These are phyloP conservation scores for Rafetus swinhoei DNA, from an alignment of 2,113 vertebrate genomes.

Conservation along the genomic window DNA sequence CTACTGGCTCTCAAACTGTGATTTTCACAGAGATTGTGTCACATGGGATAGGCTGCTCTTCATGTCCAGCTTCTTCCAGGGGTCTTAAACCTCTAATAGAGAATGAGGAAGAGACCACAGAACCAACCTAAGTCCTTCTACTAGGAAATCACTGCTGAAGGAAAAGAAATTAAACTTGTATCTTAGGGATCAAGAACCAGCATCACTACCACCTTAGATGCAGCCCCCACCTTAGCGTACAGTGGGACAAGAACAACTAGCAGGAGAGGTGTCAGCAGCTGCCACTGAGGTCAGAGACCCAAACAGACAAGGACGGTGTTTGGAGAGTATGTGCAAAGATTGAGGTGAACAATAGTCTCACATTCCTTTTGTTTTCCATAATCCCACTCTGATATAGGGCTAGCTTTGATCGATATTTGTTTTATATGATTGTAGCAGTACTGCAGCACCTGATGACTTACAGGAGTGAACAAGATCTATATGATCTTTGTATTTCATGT, in stretches of 20 bases:
- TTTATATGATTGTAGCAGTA: background rate
- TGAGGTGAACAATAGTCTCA: fast-evolving
- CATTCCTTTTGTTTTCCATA: background rate
- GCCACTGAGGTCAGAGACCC: background rate
- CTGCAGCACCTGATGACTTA: background rate
- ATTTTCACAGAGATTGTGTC: background rate
- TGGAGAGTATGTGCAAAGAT: background rate
- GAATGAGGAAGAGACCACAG: background rate
- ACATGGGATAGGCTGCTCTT: background rate
- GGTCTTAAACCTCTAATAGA: background rate
- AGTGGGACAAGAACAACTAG: background rate
- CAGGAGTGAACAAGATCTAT: background rate
- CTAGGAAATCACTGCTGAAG: background rate
- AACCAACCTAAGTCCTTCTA: background rate
- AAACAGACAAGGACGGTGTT: background rate
- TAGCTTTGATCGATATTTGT: background rate
- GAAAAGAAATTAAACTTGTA: background rate
- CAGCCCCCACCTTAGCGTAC: background rate
- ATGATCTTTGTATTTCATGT: background rate
- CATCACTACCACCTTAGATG: background rate
- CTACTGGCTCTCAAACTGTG: background rate
- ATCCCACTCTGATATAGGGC: background rate
- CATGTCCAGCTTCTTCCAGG: background rate
- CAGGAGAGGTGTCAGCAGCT: background rate
- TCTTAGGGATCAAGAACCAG: background rate